Evolutionary conservation across 2,113 vertebrate genomes (phyloP).

Genomic region (Epinephelus fuscoguttatus): DNA sequence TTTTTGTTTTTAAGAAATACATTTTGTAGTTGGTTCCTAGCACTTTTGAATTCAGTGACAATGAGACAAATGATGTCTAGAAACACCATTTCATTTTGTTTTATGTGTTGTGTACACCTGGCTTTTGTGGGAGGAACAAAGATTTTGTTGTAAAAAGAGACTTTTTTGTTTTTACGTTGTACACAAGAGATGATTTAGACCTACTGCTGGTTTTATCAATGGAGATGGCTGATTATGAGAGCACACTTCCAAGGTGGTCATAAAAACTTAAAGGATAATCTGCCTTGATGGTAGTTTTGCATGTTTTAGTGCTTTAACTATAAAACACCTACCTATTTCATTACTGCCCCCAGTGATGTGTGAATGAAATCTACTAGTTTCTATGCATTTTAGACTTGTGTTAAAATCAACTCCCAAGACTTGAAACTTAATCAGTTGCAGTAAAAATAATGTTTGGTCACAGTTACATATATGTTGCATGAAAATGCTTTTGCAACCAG

Average conservation of each 20-base stretch:
- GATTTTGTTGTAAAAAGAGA: conserved; percentile 59
- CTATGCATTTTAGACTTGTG: conserved; percentile 17
- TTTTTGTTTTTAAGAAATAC: conserved; percentile 57
- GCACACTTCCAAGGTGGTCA: neutral
- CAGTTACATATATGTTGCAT: neutral
- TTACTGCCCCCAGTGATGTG: conserved; percentile 3
- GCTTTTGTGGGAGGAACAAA: conserved; percentile 45
- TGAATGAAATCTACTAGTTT: conserved; percentile 21
- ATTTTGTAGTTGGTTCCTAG: conserved; percentile 72
- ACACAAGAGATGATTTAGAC: conserved; percentile 37
- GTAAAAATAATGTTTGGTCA: neutral
- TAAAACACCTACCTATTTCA: conserved; percentile 21
- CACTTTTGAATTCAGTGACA: conserved; percentile 80
- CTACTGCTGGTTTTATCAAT: conserved; percentile 18
- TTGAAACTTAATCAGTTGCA: conserved; percentile 15
- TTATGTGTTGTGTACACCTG: conserved; percentile 64
- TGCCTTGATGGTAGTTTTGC: conserved; percentile 36
- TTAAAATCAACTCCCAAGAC: conserved; percentile 21
- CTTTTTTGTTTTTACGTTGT: conserved; percentile 19
- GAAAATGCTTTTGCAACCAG: neutral
- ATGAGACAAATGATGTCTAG: conserved; percentile 61
- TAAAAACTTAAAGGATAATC: neutral
- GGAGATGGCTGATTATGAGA: conserved; percentile 4
- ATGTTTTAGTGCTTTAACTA: conserved; percentile 57
- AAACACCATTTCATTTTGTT: conserved; percentile 63